phyloP scores from a whole-genome alignment of 2,888 invertebrate species.

The Ctenicera cuprea region DNA sequence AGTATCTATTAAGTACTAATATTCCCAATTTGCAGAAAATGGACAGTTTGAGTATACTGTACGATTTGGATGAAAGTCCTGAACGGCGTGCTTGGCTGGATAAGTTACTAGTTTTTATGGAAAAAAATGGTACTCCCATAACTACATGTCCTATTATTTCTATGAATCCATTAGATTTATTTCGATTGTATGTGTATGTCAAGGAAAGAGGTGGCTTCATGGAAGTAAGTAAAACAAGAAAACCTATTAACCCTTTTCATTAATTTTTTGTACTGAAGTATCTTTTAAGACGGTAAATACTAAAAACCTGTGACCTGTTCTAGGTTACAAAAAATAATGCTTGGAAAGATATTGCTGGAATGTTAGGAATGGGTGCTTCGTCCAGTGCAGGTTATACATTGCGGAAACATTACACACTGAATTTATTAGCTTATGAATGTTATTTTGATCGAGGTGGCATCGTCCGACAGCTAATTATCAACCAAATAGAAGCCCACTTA shows the following conservation, averaged over 20 bases:
- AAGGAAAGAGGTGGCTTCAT: slow-evolving; percentile 99
- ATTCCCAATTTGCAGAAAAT: slow-evolving; percentile 82
- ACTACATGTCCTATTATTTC: slow-evolving; percentile 97
- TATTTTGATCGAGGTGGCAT: slow-evolving; percentile 97
- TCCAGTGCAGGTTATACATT: slow-evolving; percentile 99
- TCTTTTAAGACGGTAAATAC: neutral
- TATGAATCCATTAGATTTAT: slow-evolving; percentile 99
- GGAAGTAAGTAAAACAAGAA: slow-evolving; percentile 86
- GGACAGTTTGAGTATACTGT: slow-evolving; percentile 95
- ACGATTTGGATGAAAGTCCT: slow-evolving; percentile 97
- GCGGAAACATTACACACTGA: slow-evolving; percentile 98
- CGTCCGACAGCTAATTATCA: slow-evolving; percentile 96
- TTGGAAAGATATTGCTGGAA: slow-evolving; percentile 99
- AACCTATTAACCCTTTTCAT: slow-evolving; percentile 19
- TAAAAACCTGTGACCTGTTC: slow-evolving; percentile 55
- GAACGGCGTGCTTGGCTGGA: slow-evolving; percentile 97
- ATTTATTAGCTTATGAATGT: slow-evolving; percentile 96
- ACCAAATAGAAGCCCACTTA: slow-evolving; percentile 85
- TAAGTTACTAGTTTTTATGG: slow-evolving; percentile 95
- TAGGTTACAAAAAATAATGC: slow-evolving; percentile 99
- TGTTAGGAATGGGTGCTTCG: slow-evolving; percentile 96
- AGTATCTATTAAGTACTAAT: slow-evolving; percentile 39
- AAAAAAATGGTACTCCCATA: slow-evolving; percentile 95
- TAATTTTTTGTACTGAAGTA: no score
- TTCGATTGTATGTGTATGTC: slow-evolving; percentile 96